Percentiles rank a stretch among this genome's conserved stretches.
Evolutionary conservation across 2,888 invertebrate species (phyloP).

Genomic region (Acanthococcus lagerstroemiae): DNA sequence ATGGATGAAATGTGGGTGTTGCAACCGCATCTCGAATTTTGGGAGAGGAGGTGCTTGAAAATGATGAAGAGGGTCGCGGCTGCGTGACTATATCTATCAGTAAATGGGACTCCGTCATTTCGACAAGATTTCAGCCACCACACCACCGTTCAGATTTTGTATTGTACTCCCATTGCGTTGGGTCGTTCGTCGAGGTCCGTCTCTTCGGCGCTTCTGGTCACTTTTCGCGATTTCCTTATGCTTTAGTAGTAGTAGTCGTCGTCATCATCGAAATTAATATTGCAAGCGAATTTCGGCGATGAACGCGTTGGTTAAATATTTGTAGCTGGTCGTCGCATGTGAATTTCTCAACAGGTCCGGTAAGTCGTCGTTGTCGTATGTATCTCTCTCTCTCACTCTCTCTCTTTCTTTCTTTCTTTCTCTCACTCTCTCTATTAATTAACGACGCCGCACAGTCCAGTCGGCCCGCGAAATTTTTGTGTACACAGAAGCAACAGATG

Average conservation of each 20-base stretch:
- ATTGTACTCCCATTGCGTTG: conserved; percentile 28
- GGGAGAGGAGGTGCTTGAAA: conserved; percentile 27
- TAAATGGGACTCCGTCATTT: conserved; percentile 29
- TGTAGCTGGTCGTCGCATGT: no score
- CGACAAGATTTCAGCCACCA: conserved; percentile 22
- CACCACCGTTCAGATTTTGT: conserved; percentile 23
- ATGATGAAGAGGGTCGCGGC: conserved; percentile 29
- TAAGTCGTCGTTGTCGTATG: no score
- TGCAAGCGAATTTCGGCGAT: background rate
- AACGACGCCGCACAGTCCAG: no score
- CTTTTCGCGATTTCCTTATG: background rate
- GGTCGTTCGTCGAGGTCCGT: conserved; percentile 16
- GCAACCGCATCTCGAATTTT: conserved; percentile 24
- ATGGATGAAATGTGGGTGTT: conserved; percentile 25
- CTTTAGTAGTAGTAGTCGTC: background rate
- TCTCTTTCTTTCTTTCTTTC: no score
- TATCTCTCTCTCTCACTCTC: no score
- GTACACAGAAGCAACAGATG: no score
- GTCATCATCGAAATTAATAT: background rate
- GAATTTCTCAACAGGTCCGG: no score
- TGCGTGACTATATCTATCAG: conserved; percentile 28
- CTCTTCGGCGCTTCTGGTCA: background rate
- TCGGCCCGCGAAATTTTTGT: no score
- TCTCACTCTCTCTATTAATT: no score
- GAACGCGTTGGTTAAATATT: background rate